A percentile compares a stretch with the other conserved stretches of the same genome.
Conservation (phyloP, 2,113 vertebrate species). For the Rhizomys pruinosus region DNA sequence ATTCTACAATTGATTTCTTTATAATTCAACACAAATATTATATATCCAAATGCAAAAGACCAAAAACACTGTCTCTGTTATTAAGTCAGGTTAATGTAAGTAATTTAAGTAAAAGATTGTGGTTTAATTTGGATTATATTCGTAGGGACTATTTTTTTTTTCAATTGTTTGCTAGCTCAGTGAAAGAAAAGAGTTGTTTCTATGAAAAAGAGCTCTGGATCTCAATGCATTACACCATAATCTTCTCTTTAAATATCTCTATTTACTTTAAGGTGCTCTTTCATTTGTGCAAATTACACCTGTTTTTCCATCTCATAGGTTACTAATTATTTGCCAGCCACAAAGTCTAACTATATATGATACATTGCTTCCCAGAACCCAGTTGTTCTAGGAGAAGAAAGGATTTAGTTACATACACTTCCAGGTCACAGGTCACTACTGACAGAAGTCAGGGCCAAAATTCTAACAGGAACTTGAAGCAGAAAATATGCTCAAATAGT, state of each 20-base stretch:
- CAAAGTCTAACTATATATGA: not conserved
- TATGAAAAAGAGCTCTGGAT: constrained; percentile 12
- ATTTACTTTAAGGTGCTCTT: not conserved
- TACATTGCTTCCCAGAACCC: not conserved
- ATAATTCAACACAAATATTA: not conserved
- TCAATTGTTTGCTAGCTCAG: not conserved
- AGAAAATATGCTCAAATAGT: fast-evolving
- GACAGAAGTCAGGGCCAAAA: not conserved
- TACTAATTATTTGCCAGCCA: not conserved
- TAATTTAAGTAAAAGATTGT: not conserved
- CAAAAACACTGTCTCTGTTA: not conserved
- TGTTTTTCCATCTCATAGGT: not conserved
- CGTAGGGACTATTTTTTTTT: not conserved
- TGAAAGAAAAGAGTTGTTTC: constrained; percentile 38
- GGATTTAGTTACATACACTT: not conserved
- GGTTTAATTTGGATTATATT: constrained; percentile 29
- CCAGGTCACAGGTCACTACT: too few species aligned
- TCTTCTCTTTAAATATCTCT: not conserved
- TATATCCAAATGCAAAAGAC: not conserved
- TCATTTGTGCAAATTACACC: constrained; percentile 24
- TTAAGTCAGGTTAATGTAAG: not conserved
- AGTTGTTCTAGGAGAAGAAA: not conserved
- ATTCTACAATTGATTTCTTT: not conserved
- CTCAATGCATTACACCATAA: constrained; percentile 2
- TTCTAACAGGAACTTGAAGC: too few species aligned